phyloP scores from a whole-genome alignment of 2,797 vertebrate genomes.

The Sebastes matsubarae region DNA sequence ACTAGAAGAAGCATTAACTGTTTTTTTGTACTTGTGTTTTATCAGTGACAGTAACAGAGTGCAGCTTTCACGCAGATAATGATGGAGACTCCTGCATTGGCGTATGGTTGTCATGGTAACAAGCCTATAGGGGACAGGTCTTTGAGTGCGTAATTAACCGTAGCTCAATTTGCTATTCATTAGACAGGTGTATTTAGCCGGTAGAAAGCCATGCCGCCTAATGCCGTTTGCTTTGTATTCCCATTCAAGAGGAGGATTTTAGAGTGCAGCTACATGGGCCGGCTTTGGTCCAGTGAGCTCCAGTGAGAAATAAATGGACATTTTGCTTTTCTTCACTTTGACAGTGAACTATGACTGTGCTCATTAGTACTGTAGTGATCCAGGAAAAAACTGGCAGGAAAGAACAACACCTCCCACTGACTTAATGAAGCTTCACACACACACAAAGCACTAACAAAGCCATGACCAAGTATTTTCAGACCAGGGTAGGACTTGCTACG shows the following conservation, averaged over 20 bases:
- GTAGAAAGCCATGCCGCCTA: not conserved
- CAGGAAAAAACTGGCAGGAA: slow-evolving; percentile 1
- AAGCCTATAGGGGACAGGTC: slow-evolving; percentile 17
- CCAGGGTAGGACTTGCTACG: not conserved
- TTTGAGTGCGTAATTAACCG: slow-evolving; percentile 36
- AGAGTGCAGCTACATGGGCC: not conserved
- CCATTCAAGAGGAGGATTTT: not conserved
- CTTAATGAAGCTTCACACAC: slow-evolving; percentile 29
- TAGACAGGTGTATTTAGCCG: slow-evolving; percentile 36
- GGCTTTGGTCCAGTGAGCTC: not conserved
- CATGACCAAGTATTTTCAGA: slow-evolving; percentile 26
- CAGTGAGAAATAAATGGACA: not conserved
- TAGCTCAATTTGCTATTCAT: slow-evolving; percentile 36
- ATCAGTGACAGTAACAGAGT: not conserved
- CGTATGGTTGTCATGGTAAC: slow-evolving; percentile 53
- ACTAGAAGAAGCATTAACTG: not conserved
- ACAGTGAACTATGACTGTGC: slow-evolving; percentile 24
- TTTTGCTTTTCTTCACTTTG: not conserved
- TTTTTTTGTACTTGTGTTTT: not conserved
- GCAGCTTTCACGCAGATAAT: not conserved
- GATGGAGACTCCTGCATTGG: slow-evolving; percentile 5
- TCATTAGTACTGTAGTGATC: slow-evolving; percentile 35
- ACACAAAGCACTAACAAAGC: slow-evolving; percentile 1
- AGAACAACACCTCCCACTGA: slow-evolving; percentile 49
- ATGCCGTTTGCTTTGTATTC: not conserved